These are phyloP conservation scores for Orchesella cincta DNA, from an alignment of 1,140 invertebrate genomes.

Conservation along the genomic window DNA sequence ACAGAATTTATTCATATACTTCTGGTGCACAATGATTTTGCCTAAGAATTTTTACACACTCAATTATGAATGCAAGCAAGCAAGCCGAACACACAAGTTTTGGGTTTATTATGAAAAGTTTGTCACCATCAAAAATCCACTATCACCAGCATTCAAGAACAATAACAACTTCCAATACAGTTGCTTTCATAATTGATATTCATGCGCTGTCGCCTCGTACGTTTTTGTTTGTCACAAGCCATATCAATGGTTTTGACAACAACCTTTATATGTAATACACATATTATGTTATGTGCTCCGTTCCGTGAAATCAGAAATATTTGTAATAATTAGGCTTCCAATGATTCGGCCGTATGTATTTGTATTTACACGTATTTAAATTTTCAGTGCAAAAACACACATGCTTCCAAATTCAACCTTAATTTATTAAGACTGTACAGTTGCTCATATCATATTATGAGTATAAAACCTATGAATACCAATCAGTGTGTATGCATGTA, in stretches of 20 bases:
- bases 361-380: too few relatives aligned
- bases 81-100: not conserved
- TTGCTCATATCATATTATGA: too few relatives aligned
- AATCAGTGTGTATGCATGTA: too few relatives aligned
- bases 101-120: not conserved
- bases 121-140: not conserved
- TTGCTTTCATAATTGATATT: slow-evolving; percentile 34
- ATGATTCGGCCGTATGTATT: not conserved
- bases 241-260: too few relatives aligned
- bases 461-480: too few relatives aligned
- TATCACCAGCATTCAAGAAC: not conserved
- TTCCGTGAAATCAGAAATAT: too few relatives aligned
- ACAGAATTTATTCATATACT: not conserved
- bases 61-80: slow-evolving; percentile 16
- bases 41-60: slow-evolving; percentile 1
- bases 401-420: too few relatives aligned
- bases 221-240: too few relatives aligned
- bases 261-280: too few relatives aligned
- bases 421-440: too few relatives aligned
- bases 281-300: too few relatives aligned
- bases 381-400: too few relatives aligned
- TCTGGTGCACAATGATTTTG: slow-evolving; percentile 15
- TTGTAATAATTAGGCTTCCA: not conserved
- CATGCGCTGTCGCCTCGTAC: slow-evolving; percentile 50
- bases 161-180: not conserved